Evolutionary conservation across 2,888 invertebrate genomes (phyloP).

Genomic region (Acleris emargana): DNA sequence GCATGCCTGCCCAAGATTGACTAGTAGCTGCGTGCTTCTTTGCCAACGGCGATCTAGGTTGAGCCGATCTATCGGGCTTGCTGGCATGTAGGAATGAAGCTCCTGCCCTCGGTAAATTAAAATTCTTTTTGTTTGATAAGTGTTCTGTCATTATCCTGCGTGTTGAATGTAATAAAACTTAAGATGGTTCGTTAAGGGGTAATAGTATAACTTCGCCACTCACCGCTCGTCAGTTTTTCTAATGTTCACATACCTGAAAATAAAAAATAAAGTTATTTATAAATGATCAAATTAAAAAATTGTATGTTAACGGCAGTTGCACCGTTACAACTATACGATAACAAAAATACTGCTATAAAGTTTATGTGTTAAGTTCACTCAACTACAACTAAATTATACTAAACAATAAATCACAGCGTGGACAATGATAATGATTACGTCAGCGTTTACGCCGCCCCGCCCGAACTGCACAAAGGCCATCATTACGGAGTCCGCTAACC

Average conservation of each 20-base stretch:
- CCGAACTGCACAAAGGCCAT: conserved; percentile 70
- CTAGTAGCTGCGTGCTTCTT: conserved; percentile 76
- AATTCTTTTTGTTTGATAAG: conserved; percentile 75
- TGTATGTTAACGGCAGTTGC: no score
- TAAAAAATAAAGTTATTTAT: not conserved
- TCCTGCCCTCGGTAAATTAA: conserved; percentile 71
- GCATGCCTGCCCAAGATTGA: conserved; percentile 79
- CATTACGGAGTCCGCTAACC: conserved; percentile 68
- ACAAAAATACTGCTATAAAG: not conserved
- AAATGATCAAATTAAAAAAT: not conserved
- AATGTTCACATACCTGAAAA: conserved; percentile 36
- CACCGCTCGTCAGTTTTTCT: conserved; percentile 44
- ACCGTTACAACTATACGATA: no score
- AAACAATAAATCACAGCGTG: conserved; percentile 39
- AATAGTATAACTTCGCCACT: conserved; percentile 44
- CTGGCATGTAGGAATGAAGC: conserved; percentile 68
- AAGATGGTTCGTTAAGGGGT: conserved; percentile 53
- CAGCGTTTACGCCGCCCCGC: conserved; percentile 71
- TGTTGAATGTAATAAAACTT: conserved; percentile 57
- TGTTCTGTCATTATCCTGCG: conserved; percentile 62
- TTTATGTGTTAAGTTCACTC: conserved; percentile 31
- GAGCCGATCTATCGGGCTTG: conserved; percentile 66
- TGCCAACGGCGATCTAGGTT: conserved; percentile 75
- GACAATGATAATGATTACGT: conserved; percentile 68
- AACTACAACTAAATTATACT: conserved; percentile 38